Percentiles rank a stretch among this genome's conserved stretches.
These are phyloP conservation scores for Cryptocheilus praepositus DNA, from an alignment of 2,888 invertebrate genomes.

Conservation along the genomic window DNA sequence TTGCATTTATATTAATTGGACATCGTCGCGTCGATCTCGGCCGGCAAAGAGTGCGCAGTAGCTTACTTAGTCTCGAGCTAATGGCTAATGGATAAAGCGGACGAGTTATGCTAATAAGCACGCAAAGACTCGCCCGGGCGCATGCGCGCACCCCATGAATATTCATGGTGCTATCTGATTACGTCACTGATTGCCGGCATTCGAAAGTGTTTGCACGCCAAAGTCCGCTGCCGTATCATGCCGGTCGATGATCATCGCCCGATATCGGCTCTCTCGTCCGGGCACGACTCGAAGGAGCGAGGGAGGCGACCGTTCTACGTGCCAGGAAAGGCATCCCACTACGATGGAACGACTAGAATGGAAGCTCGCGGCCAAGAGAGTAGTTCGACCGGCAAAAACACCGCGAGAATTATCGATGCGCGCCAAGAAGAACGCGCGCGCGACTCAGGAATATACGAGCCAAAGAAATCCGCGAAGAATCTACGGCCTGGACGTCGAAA, in stretches of 20 bases:
- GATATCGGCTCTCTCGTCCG: constrained; percentile 2
- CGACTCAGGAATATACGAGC: no score
- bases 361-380: no score
- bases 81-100: constrained; percentile 61
- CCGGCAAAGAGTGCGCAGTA: constrained; percentile 34
- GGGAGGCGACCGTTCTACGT: not conserved
- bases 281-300: not conserved
- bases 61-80: constrained; percentile 44
- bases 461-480: no score
- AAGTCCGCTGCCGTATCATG: constrained; percentile 41
- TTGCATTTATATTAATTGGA: constrained; percentile 49
- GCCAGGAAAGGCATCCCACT: no score
- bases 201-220: constrained; percentile 57
- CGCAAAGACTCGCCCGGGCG: constrained; percentile 48
- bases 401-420: no score
- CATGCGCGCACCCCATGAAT: constrained; percentile 55
- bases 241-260: constrained; percentile 41
- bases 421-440: no score
- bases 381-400: no score
- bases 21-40: not conserved
- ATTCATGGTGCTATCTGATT: constrained; percentile 58
- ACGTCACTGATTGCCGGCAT: constrained; percentile 58
- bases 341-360: no score
- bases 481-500: no score
- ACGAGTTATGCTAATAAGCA: constrained; percentile 64